Conservation (phyloP, 2,888 invertebrate genomes). For the Pycnomerus fuliginosus region DNA sequence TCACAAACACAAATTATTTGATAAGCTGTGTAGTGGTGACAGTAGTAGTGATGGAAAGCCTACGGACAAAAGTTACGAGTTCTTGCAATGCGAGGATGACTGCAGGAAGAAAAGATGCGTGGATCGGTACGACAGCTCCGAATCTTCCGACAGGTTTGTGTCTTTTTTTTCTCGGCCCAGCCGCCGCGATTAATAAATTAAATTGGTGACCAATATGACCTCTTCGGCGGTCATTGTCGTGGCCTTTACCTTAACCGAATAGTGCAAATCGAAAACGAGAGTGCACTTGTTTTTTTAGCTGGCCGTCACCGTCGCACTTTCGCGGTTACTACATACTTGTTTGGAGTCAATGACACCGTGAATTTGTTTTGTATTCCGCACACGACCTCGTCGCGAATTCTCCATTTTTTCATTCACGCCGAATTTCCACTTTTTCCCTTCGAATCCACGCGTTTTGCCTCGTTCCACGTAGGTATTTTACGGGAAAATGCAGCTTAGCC, state of each 20-base stretch:
- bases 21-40: constrained; percentile 39
- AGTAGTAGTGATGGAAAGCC: constrained; percentile 17
- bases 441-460: too few species aligned
- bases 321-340: constrained; percentile 41
- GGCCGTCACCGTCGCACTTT: constrained; percentile 36
- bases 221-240: constrained; percentile 46
- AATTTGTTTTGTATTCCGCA: constrained; percentile 29
- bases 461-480: too few species aligned
- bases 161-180: constrained; percentile 13
- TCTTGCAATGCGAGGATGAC: constrained; percentile 50
- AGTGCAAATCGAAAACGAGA: constrained; percentile 49
- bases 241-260: constrained; percentile 51
- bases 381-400: too few species aligned
- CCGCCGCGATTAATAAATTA: not conserved
- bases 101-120: constrained; percentile 82
- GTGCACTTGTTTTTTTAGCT: constrained; percentile 43
- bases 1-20: constrained; percentile 49
- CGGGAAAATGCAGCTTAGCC: too few species aligned
- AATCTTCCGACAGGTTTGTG: constrained; percentile 86
- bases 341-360: constrained; percentile 42
- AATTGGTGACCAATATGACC: not conserved
- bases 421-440: too few species aligned
- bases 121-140: constrained; percentile 91
- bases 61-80: constrained; percentile 2
- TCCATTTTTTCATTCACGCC: too few species aligned